These are phyloP conservation scores for Leptinotarsa lineolata DNA, from an alignment of 1,140 invertebrate genomes.

Conservation along the genomic window DNA sequence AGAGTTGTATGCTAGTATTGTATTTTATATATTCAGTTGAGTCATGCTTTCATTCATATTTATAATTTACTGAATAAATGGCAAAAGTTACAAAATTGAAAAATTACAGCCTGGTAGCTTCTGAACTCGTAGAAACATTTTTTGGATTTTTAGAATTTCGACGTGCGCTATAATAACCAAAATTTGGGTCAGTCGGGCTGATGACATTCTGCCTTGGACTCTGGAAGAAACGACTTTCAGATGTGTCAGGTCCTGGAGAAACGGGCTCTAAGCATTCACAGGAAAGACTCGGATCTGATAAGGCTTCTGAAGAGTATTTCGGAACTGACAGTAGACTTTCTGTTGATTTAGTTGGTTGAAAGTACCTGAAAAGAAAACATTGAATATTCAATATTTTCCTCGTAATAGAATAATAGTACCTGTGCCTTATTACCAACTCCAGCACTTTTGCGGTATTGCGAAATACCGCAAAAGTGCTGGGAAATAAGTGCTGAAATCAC, in stretches of 20 bases:
- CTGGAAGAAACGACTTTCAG: conserved; percentile 58
- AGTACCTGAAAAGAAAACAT: conserved; percentile 50
- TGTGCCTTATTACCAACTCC: no score
- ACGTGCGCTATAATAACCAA: conserved; percentile 60
- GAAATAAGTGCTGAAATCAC: no score
- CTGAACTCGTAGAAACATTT: conserved; percentile 62
- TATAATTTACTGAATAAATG: no score
- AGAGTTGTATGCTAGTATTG: no score
- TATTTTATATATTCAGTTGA: no score
- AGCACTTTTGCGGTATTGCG: no score
- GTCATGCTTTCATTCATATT: no score
- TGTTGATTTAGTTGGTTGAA: conserved; percentile 74
- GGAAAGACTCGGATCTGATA: conserved; percentile 67
- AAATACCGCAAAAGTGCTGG: no score
- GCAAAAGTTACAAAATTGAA: conserved; percentile 7
- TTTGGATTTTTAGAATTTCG: conserved; percentile 58
- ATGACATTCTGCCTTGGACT: conserved; percentile 57
- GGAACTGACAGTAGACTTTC: conserved; percentile 72
- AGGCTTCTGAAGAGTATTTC: conserved; percentile 62
- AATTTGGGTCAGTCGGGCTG: conserved; percentile 56
- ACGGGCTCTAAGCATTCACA: conserved; percentile 68
- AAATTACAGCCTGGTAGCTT: conserved; percentile 62
- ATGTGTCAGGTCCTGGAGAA: conserved; percentile 45
- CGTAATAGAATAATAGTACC: no score
- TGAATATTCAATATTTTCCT: neutral